Base-by-base conservation (phyloP, 2,888 invertebrate species). In the Lochmaea crataegi region DNA sequence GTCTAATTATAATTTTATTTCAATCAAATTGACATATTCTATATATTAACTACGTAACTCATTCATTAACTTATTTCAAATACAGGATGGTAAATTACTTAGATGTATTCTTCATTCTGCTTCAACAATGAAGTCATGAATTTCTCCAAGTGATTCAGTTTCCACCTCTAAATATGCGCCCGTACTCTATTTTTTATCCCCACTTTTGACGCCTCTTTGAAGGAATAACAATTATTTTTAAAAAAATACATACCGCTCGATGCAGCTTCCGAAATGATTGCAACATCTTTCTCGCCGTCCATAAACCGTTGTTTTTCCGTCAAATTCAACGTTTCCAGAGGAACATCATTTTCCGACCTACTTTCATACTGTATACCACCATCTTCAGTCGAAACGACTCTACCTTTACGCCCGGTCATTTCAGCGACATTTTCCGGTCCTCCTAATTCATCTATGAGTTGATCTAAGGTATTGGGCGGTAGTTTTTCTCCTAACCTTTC, bases 241-340 rank as follows among this genome's bases (percentile, higher is more conserved):
- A 45, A 60, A 78, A 77, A 86, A 58, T 60, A 63, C 64, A 7
- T 51, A 70, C 99, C 99, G 78, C 97, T 97, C 79, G 97, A 97
- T 6, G 99, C 99, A 0, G 99, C 99, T 87, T 99, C 99, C 0
- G 99, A 99, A 79, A 99, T 99, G 82, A 99, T 98, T 45, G 99
- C 99, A 38, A 99, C 96, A 83, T 96, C 96, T 88, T 99, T 99
- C 86, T 96, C 95, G 0, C 98, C 98, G 86, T 97, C 95, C 99
- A 99, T 99, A 88, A 99, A 99, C 57, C 84, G 79, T 78, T 93
- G 83, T 86, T 94, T 94, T 87, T 96, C 96, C 1, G 96, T 96
- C 72, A 99, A 90, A 88, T 99, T 99, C 73, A 99, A 91, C 0
- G 97, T 96, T 89, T 99, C 99, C 45, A 99, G 89, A 0, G 99